phyloP scores from a whole-genome alignment of 2,797 vertebrate genomes.

The Sciurus vulgaris region DNA sequence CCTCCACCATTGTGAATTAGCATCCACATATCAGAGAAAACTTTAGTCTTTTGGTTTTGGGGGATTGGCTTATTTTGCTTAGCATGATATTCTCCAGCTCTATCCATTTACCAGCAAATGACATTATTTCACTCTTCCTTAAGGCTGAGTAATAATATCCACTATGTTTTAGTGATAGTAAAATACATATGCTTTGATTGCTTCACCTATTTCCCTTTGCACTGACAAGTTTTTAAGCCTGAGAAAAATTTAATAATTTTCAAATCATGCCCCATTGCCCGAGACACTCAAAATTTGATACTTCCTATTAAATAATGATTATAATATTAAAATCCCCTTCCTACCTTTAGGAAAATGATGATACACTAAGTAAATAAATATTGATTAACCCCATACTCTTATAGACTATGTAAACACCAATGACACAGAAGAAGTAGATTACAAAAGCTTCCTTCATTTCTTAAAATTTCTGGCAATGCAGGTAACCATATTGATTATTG shows the following conservation, averaged over 20 bases:
- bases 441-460: neutral
- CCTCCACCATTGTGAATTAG: too few relatives aligned
- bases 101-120: too few relatives aligned
- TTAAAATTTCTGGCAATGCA: neutral
- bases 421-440: neutral
- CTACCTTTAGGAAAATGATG: neutral
- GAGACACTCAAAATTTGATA: slow-evolving; percentile 24
- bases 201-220: neutral
- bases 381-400: neutral
- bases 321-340: neutral
- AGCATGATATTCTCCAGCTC: too few relatives aligned
- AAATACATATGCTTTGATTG: neutral
- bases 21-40: too few relatives aligned
- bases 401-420: neutral
- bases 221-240: neutral
- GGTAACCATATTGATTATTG: neutral
- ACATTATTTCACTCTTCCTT: too few relatives aligned
- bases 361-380: neutral
- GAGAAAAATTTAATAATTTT: neutral
- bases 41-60: too few relatives aligned
- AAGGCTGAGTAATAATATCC: neutral
- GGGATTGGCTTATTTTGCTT: too few relatives aligned
- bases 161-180: neutral
- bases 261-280: neutral
- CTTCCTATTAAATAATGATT: slow-evolving; percentile 29